phyloP scores from a whole-genome alignment of 1,140 invertebrate species.

The Amphibalanus amphitrite region DNA sequence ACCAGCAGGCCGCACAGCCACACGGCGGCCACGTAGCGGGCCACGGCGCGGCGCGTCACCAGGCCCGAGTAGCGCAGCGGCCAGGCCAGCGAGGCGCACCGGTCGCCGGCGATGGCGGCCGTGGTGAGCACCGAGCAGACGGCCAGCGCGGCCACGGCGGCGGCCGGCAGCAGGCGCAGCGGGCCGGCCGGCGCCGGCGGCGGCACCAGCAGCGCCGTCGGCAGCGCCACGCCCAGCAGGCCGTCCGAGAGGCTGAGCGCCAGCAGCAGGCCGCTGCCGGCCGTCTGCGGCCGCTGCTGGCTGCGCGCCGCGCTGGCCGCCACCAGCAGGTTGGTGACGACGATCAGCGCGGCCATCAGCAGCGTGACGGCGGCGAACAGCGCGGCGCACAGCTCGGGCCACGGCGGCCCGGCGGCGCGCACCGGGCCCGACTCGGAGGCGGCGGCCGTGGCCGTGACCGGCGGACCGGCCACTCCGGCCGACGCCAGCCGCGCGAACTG shows the following conservation, averaged over 20 bases:
- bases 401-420: no score
- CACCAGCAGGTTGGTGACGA: background rate
- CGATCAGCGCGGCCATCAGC: background rate
- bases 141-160: conserved; percentile 39
- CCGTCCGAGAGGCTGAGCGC: background rate
- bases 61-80: conserved; percentile 41
- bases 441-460: no score
- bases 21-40: conserved; percentile 36
- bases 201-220: background rate
- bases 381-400: no score
- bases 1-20: conserved; percentile 40
- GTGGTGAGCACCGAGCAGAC: conserved; percentile 42
- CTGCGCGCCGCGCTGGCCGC: background rate
- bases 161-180: conserved; percentile 40
- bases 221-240: background rate
- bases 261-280: background rate
- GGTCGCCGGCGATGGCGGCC: conserved; percentile 44
- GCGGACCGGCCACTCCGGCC: conserved; percentile 35
- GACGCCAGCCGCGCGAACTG: no score
- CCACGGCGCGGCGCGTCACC: conserved; percentile 40
- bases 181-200: no score
- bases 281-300: background rate
- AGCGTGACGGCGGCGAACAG: background rate
- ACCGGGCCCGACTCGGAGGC: background rate
- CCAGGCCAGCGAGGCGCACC: conserved; percentile 41